Conservation (phyloP, 2,113 vertebrate species). For the Myiopsitta monachus region DNA sequence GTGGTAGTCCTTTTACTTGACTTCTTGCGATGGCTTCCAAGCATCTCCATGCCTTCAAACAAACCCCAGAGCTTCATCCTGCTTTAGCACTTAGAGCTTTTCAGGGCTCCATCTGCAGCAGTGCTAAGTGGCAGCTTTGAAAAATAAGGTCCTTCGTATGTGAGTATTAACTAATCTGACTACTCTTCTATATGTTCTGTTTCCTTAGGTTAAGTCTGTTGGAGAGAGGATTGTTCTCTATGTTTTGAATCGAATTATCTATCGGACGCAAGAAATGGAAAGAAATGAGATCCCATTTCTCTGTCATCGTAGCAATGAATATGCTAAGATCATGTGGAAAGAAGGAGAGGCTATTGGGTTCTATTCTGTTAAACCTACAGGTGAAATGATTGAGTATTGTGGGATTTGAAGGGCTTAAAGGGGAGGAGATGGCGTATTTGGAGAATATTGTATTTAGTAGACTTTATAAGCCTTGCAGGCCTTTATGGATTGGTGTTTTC, state of each 20-base stretch:
- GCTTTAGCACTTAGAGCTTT: background rate
- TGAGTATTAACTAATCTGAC: background rate
- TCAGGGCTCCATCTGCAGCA: background rate
- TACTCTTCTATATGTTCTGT: slow-evolving; percentile 21
- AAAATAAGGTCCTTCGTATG: background rate
- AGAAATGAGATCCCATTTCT: slow-evolving; percentile 82
- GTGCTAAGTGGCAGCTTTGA: background rate
- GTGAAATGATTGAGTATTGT: slow-evolving; percentile 59
- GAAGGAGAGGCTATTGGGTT: slow-evolving; percentile 90
- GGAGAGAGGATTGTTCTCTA: slow-evolving; percentile 91
- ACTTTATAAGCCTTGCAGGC: background rate
- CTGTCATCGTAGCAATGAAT: slow-evolving; percentile 82
- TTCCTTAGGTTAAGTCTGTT: slow-evolving; percentile 79
- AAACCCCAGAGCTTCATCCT: background rate
- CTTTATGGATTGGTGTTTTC: background rate
- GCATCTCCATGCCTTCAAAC: background rate
- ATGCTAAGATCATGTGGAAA: slow-evolving; percentile 89
- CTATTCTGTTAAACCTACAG: slow-evolving; percentile 89
- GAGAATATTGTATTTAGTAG: background rate
- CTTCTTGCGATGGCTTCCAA: background rate
- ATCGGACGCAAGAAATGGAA: slow-evolving; percentile 86
- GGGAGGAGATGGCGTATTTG: background rate
- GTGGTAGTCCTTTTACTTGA: background rate
- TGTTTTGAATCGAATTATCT: slow-evolving; percentile 88
- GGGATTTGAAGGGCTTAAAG: background rate